Base-by-base conservation (phyloP, 2,888 invertebrate species). In the Megamerina dolium region DNA sequence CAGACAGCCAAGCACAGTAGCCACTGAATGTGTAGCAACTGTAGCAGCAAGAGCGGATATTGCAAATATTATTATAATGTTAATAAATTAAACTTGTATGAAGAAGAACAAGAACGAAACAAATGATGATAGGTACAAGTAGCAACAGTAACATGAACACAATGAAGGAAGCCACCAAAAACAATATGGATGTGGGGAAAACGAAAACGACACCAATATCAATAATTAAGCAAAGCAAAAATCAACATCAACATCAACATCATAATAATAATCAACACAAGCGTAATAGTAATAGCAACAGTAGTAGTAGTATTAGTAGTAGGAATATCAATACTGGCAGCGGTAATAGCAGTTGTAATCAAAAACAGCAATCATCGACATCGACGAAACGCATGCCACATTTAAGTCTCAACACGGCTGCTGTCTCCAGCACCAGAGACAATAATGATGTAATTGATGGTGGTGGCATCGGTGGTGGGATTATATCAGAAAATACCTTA, bases 11-110 rank as follows among this genome's bases (percentile, higher is more conserved):
- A n/a, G n/a, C n/a, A n/a, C n/a, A n/a, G n/a, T n/a, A n/a, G n/a
- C n/a, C n/a, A n/a, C n/a, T n/a, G n/a, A n/a, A n/a, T n/a, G n/a
- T n/a, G n/a, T n/a, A n/a, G n/a, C n/a, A n/a, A n/a, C n/a, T n/a
- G 45, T 34, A 50, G 46, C 21, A 55, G 58, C 51, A 43, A 32
- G 14, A 35, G 43, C 49, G 37, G 41, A 51, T n/a, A n/a, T n/a
- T n/a, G n/a, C n/a, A 50, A 43, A 41, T 43, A 60, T 60, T 58
- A 63, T 62, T 64, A 62, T 63, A 59, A 66, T 61, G 58, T 55
- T 61, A 60, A 61, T 64, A 61, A 63, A 61, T 64, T 62, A 61
- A 61, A 55, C 51, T 59, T 57, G 59, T 59, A 63, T 57, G 54
- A 56, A 55, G 54, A 45, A 33, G 37, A 34, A 35, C 14, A 20